Percentiles rank a stretch among this genome's conserved stretches.
These are phyloP conservation scores for Amorpha juglandis DNA, from an alignment of 2,888 invertebrate species.

Conservation along the genomic window DNA sequence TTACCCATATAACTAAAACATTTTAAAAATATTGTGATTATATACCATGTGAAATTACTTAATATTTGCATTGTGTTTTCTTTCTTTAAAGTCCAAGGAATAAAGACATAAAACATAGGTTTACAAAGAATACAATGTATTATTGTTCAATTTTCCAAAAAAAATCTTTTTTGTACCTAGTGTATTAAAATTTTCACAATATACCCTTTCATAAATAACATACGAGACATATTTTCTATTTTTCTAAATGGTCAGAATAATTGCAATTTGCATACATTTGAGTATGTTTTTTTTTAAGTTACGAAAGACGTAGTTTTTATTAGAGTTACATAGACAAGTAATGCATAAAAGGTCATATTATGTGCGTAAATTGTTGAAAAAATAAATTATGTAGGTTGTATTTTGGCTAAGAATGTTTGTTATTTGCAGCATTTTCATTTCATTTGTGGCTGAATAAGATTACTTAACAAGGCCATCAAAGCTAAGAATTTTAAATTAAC, in stretches of 20 bases:
- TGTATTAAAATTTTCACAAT: too few species aligned
- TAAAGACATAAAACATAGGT: conserved; percentile 16
- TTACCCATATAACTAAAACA: conserved; percentile 14
- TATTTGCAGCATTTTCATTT: neutral
- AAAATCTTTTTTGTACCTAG: neutral
- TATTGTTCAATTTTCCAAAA: conserved; percentile 7
- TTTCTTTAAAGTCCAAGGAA: conserved; percentile 6
- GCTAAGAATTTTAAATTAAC: neutral
- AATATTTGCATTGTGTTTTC: conserved; percentile 20
- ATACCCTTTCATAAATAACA: too few species aligned
- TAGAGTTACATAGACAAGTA: conserved; percentile 15
- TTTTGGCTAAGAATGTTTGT: neutral
- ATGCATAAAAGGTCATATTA: conserved; percentile 14
- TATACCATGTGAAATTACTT: conserved; percentile 21
- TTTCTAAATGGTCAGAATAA: conserved; percentile 18
- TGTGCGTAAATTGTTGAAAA: neutral
- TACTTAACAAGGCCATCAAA: neutral
- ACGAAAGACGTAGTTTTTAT: conserved; percentile 14
- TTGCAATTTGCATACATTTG: conserved; percentile 12
- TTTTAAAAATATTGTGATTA: conserved; percentile 16
- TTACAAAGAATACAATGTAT: conserved; percentile 18
- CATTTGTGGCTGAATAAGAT: neutral
- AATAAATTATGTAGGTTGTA: neutral
- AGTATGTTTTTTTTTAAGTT: conserved; percentile 6
- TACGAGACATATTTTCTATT: conserved; percentile 20